Conservation (phyloP, 92 coral and sea anemone genomes). For the Nematostella vectensis region DNA sequence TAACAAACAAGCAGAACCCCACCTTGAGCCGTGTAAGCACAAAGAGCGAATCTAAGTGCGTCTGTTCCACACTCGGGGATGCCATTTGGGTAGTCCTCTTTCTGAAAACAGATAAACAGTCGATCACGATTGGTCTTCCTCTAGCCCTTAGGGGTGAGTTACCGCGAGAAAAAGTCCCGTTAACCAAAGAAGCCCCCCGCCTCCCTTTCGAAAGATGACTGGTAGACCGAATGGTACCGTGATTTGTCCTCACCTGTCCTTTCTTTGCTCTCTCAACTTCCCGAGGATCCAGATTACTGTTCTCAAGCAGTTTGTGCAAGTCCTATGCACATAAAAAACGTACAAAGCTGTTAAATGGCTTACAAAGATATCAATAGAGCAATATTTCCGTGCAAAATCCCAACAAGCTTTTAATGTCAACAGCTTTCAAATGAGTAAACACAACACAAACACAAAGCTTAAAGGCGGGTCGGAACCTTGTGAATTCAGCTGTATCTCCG, state of each 20-base stretch:
- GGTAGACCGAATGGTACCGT: too few species aligned
- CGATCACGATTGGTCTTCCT: too few species aligned
- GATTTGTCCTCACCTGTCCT: conserved; percentile 93
- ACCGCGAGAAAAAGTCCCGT: too few species aligned
- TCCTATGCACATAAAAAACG: conserved; percentile 49
- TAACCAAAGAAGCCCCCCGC: too few species aligned
- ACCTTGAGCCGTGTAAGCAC: conserved; percentile 99
- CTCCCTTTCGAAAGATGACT: too few species aligned
- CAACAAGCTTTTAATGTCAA: background rate
- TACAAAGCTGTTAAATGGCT: too few species aligned
- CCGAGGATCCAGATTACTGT: conserved; percentile 84
- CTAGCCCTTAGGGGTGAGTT: background rate
- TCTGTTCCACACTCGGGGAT: conserved; percentile 99
- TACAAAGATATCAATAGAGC: too few species aligned
- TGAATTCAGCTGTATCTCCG: too few species aligned
- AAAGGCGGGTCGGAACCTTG: too few species aligned
- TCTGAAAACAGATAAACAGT: conserved; percentile 38
- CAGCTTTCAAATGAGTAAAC: too few species aligned
- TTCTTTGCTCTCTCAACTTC: conserved; percentile 79
- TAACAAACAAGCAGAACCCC: conserved; percentile 3
- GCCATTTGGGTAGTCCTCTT: conserved; percentile 95
- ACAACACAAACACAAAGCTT: too few species aligned
- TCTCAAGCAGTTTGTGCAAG: conserved; percentile 63
- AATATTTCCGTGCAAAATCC: too few species aligned
- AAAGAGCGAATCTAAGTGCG: conserved; percentile 91